Evolutionary conservation across 2,888 invertebrate species (phyloP), one percentile per base, ranked within the genome.

Genomic region (Eupelmus urozonus): DNA sequence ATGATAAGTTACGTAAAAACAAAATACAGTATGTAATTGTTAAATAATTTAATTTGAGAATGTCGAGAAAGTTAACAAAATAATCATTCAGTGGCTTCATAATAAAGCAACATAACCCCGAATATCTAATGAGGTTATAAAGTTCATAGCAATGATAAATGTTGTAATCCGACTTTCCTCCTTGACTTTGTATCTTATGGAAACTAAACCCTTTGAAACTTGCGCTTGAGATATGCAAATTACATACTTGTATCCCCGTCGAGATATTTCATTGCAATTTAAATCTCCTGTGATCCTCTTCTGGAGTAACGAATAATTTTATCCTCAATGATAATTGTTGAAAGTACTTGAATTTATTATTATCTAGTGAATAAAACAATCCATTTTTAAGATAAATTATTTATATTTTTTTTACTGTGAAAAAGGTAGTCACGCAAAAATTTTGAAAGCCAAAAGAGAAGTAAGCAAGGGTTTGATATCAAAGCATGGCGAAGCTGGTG

Each of bases 201-300:
- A 45, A 29, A 40, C 53, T 62, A 18, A 20, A 55, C 34, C 18
- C 53, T 53, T 65, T n/a, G 45, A 73, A 73, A 67, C 13, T 67
- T 67, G 60, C 7, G 2, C 40, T 53, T 45, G 59, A 66, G 16
- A 51, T 75, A 67, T 67, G 27, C 53, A 53, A 66, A 74, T 42
- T 74, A 34, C 65, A 7, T 74, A 65, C 65, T 65, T 59, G 65
- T 66, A 66, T 57, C 23, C 23, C 57, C 45, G 49, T 53, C 2
- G 23, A 51, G 55, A 72, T 55, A 27, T 63, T 63, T 42, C 53
- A 63, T 72, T 55, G 63, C 42, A 63, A 72, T 55, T 72, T 42
- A 42, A 62, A 55, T 63, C n/a, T 42, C 29, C 20, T 20, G 11
- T 2, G 59, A 34, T 53, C 53, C 25, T 18, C 53, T 40, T 60